These are phyloP conservation scores for Polydrusus tereticollis DNA, from an alignment of 2,888 invertebrate genomes.

Conservation along the genomic window DNA sequence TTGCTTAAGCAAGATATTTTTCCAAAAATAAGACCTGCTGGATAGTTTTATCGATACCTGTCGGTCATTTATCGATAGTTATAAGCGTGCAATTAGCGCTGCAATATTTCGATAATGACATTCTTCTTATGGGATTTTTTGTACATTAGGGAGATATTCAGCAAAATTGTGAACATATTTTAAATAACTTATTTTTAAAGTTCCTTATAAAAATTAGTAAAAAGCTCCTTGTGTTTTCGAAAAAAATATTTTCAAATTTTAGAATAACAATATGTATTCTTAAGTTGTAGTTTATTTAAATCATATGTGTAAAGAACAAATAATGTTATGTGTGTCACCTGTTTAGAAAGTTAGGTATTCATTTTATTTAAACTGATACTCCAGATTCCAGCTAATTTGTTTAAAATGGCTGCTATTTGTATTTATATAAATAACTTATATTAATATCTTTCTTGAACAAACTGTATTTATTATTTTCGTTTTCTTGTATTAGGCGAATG, in stretches of 20 bases:
- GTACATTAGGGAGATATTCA: no score
- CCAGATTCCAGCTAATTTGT: background rate
- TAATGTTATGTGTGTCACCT: background rate
- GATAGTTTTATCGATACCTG: no score
- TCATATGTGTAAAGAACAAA: background rate
- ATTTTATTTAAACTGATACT: background rate
- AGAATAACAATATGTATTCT: no score
- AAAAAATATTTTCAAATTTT: background rate
- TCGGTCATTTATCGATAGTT: no score
- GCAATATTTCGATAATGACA: no score
- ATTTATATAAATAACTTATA: background rate
- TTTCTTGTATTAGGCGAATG: constrained; percentile 11
- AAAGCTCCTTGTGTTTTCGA: background rate
- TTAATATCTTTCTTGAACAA: background rate
- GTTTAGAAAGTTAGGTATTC: background rate
- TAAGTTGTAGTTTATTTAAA: background rate
- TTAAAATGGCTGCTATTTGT: constrained; percentile 11
- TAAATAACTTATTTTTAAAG: no score
- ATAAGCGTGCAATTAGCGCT: no score
- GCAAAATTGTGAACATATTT: no score
- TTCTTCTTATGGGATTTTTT: no score
- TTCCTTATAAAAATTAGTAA: no score
- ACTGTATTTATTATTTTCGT: constrained; percentile 16
- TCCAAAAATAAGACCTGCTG: no score
- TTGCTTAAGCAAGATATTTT: no score